These are phyloP conservation scores for Myiopsitta monachus DNA, from an alignment of 2,113 vertebrate species.

Conservation along the genomic window DNA sequence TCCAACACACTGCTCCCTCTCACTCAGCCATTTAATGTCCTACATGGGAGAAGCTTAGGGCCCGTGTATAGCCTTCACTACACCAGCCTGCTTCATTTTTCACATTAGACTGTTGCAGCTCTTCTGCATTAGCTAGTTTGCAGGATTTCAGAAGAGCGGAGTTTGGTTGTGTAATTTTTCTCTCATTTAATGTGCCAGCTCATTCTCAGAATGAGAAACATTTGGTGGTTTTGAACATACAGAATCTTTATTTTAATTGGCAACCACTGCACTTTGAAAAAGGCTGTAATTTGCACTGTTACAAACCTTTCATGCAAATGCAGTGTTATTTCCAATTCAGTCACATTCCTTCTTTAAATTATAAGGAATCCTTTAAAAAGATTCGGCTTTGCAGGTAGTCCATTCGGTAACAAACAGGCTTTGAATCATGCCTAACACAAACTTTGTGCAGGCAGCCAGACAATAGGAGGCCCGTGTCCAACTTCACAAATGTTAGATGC, in stretches of 20 bases:
- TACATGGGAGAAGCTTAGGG: background rate
- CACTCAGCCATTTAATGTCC: background rate
- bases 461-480: constrained; percentile 52
- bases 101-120: background rate
- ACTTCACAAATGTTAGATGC: background rate
- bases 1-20: background rate
- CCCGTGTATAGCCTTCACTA: background rate
- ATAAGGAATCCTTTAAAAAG: constrained; percentile 21
- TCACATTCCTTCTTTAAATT: constrained; percentile 17
- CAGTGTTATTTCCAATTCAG: constrained; percentile 12
- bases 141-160: background rate
- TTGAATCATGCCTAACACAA: constrained; percentile 2
- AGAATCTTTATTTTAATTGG: background rate
- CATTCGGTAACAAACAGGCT: background rate
- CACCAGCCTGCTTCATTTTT: background rate
- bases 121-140: background rate
- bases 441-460: constrained; percentile 44
- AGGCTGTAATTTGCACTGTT: background rate
- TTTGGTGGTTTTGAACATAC: background rate
- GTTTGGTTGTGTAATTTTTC: background rate
- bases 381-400: constrained; percentile 3
- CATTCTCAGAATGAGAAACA: background rate
- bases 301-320: background rate
- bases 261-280: background rate
- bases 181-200: background rate